phyloP scores from a whole-genome alignment of 1,140 invertebrate genomes.

The Aphis gossypii region DNA sequence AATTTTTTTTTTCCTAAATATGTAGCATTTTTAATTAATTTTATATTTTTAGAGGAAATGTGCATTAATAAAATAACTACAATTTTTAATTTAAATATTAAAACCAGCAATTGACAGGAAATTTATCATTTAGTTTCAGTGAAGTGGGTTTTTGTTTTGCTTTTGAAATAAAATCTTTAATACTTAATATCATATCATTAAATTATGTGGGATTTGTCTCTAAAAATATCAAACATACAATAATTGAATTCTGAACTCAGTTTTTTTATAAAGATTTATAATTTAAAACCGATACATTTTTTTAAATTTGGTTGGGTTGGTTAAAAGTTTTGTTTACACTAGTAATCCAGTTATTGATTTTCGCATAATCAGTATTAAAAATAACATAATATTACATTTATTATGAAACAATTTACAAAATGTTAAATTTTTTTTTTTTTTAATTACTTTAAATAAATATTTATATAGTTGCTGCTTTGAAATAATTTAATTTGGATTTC shows the following conservation, averaged over 20 bases:
- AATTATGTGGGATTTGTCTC: neutral
- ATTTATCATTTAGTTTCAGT: neutral
- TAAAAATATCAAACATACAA: neutral
- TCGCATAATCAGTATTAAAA: neutral
- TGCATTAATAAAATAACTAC: neutral
- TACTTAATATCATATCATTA: neutral
- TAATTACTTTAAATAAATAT: neutral
- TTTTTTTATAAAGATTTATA: neutral
- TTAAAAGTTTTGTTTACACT: neutral
- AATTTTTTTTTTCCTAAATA: slow-evolving; percentile 2
- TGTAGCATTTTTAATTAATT: slow-evolving; percentile 20
- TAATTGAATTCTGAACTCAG: neutral
- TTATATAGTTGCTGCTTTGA: too few relatives aligned
- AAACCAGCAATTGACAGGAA: neutral
- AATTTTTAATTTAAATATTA: neutral
- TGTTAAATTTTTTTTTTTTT: neutral
- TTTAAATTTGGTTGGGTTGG: neutral
- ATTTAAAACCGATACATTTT: neutral
- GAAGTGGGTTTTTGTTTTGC: neutral
- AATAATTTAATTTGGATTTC: too few relatives aligned
- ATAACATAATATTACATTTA: neutral
- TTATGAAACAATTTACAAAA: neutral
- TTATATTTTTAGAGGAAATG: neutral
- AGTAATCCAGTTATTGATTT: neutral
- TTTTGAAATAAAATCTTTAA: neutral